These are phyloP conservation scores for Drosophila setifemur DNA, from an alignment of 1,140 invertebrate species.

Conservation along the genomic window DNA sequence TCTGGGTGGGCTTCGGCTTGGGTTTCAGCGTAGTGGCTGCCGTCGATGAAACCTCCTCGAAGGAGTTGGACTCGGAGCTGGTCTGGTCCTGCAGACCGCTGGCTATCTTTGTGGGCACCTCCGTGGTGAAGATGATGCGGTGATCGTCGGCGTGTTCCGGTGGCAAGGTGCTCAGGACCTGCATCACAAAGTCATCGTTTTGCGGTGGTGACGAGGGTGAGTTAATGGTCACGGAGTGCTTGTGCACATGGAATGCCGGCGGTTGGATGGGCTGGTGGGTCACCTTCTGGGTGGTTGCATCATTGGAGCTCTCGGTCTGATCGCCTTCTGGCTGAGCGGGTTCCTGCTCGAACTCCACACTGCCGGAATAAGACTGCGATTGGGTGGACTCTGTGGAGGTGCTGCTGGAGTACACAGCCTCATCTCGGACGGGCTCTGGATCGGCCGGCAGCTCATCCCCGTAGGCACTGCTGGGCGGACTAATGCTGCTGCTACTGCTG, in stretches of 20 bases:
- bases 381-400: conserved; percentile 50
- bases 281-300: conserved; percentile 18
- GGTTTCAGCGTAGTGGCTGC: conserved; percentile 25
- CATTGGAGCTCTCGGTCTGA: conserved; percentile 5
- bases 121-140: conserved; percentile 62
- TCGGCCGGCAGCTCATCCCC: conserved; percentile 21
- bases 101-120: conserved; percentile 70
- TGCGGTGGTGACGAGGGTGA: conserved; percentile 59
- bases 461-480: conserved; percentile 42
- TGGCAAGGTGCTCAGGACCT: conserved; percentile 65
- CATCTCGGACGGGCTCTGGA: neutral
- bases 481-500: conserved; percentile 51
- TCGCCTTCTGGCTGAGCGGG: too few relatives aligned
- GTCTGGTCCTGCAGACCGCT: conserved; percentile 48
- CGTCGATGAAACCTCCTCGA: conserved; percentile 58
- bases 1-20: conserved; percentile 6
- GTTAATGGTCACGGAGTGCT: conserved; percentile 66
- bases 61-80: conserved; percentile 74
- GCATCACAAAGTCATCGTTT: conserved; percentile 77
- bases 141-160: conserved; percentile 59
- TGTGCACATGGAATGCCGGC: conserved; percentile 63
- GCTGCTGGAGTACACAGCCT: conserved; percentile 38
- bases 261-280: conserved; percentile 37
- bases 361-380: conserved; percentile 31
- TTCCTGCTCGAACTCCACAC: conserved; percentile 63